Conservation (phyloP, 2,888 invertebrate genomes). For the Formica aserva region DNA sequence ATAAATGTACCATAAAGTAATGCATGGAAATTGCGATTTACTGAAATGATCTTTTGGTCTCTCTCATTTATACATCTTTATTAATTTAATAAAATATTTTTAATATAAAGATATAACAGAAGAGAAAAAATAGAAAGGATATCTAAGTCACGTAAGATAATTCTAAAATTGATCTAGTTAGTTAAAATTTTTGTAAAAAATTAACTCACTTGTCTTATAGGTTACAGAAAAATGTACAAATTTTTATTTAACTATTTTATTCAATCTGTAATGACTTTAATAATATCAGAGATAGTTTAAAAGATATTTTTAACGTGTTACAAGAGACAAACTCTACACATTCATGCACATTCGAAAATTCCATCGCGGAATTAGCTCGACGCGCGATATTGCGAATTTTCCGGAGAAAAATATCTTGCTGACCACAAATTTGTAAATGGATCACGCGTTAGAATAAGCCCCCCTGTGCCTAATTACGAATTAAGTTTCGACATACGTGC, state of each 20-base stretch:
- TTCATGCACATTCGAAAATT: not conserved
- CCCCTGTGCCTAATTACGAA: conserved; percentile 41
- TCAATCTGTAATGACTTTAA: not conserved
- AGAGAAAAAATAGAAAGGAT: not conserved
- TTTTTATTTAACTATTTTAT: not conserved
- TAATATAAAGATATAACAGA: not conserved
- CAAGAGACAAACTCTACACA: not conserved
- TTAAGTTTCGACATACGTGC: conserved; percentile 55
- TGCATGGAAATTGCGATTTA: conserved; percentile 13
- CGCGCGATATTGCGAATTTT: not conserved
- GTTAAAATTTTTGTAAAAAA: not conserved
- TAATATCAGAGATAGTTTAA: not conserved
- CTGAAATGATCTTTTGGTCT: not conserved
- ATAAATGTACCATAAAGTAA: not conserved
- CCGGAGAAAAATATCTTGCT: not conserved
- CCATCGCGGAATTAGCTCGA: not conserved
- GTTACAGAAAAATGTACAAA: not conserved
- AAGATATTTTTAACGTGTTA: not conserved
- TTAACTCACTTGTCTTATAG: not conserved
- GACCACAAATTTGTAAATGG: conserved; percentile 38
- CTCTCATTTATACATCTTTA: not conserved
- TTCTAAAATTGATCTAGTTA: not conserved
- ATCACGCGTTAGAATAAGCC: conserved; percentile 42
- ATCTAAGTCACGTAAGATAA: not conserved
- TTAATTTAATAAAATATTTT: not conserved